Percentiles rank a stretch among this genome's conserved stretches.
These are phyloP conservation scores for Maniola hyperantus DNA, from an alignment of 2,888 invertebrate species.

Conservation along the genomic window DNA sequence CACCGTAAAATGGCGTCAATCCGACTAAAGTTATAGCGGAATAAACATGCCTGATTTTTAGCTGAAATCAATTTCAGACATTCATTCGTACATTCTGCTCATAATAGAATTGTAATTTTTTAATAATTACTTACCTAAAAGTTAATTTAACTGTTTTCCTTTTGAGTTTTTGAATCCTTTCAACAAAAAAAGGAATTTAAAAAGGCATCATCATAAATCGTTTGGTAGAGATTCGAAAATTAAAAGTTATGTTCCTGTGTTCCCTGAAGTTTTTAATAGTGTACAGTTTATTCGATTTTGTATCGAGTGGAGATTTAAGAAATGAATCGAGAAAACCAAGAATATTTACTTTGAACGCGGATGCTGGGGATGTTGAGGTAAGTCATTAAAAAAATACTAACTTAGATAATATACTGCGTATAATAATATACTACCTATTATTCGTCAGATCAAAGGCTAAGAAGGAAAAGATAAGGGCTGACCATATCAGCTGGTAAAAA, in stretches of 20 bases:
- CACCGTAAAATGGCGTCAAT: constrained; percentile 58
- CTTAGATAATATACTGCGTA: too few relatives aligned
- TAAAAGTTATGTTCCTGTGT: not conserved
- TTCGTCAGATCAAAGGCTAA: too few relatives aligned
- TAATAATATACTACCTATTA: too few relatives aligned
- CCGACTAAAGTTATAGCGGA: constrained; percentile 45
- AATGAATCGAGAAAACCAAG: constrained; percentile 55
- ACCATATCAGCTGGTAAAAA: too few relatives aligned
- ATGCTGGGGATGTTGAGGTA: constrained; percentile 80
- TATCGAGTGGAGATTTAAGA: constrained; percentile 46
- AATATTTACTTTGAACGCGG: constrained; percentile 82
- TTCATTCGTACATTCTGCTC: not conserved
- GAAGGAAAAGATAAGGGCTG: too few relatives aligned
- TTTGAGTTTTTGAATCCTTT: too few relatives aligned
- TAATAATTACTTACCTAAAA: not conserved
- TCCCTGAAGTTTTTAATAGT: constrained; percentile 2
- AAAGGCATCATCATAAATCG: too few relatives aligned
- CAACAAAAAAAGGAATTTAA: too few relatives aligned
- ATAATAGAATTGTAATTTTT: too few relatives aligned
- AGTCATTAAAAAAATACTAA: constrained; percentile 46
- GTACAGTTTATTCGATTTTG: constrained; percentile 38
- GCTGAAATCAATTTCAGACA: not conserved
- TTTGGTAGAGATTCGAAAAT: not conserved
- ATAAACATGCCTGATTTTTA: constrained; percentile 22
- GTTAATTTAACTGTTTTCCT: too few relatives aligned